Conservation (phyloP, 2,113 vertebrate genomes). For the Petaurus breviceps region DNA sequence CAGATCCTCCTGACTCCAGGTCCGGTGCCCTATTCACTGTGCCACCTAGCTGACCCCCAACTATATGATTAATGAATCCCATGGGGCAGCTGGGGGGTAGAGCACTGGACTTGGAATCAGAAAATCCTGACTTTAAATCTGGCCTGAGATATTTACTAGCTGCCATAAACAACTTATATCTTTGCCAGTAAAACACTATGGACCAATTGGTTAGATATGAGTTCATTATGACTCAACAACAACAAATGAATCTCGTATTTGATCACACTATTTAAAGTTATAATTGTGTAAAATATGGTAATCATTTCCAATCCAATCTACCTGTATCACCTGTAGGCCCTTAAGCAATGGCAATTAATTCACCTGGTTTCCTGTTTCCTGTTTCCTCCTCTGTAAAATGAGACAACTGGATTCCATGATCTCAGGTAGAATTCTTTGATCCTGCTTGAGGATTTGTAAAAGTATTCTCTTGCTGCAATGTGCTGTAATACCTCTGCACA, state of each 20-base stretch:
- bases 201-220: background rate
- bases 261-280: background rate
- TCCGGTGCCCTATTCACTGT: too few species aligned
- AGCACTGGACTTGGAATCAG: background rate
- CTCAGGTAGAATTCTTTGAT: background rate
- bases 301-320: background rate
- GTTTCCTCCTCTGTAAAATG: background rate
- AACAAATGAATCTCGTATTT: background rate
- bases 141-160: background rate
- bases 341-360: background rate
- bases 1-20: too few species aligned
- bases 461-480: background rate
- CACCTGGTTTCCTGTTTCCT: background rate
- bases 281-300: background rate
- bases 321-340: background rate
- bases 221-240: background rate
- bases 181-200: background rate
- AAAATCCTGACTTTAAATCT: background rate
- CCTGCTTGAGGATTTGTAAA: background rate
- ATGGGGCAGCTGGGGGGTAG: too few species aligned
- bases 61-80: too few species aligned
- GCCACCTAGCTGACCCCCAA: too few species aligned
- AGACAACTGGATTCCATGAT: background rate
- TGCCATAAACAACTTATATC: background rate
- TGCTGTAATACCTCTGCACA: background rate